Base-by-base conservation (phyloP, 2,888 invertebrate genomes). In the Dryadula phaetusa region DNA sequence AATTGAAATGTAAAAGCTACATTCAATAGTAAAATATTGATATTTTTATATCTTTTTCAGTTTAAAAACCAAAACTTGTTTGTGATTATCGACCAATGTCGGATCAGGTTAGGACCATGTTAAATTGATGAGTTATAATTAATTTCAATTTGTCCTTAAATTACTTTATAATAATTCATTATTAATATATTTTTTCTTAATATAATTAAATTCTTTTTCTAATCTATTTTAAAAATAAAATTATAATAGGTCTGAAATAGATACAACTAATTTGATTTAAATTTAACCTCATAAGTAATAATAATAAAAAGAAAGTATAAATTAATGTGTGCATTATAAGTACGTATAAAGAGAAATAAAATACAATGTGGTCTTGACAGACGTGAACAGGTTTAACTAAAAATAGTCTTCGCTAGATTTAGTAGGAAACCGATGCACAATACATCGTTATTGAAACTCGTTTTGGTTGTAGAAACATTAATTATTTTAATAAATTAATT, bases 381-480 rank as follows among this genome's bases (percentile, higher is more conserved):
- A 56, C 56, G 37, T 22, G 56, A 56, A 56, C 56, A 56, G 56
- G 56, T 56, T 56, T n/a, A 2, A 56, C 37, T 37, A 56, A 40
- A 56, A 56, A 56, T 56, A 56, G 37, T 56, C 56, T n/a, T 8
- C 37, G 22, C 37, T 56, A 56, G 56, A 56, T 56, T 56, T 56
- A 56, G 56, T 56, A 37, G 56, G 56, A 37, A 56, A 40, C 56
- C 37, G 22, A 40, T 8, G 37, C 56, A 56, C 56, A 56, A 56
- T 56, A 37, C 56, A n/a, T 56, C 56, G 37, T 56, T 56, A 56
- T 56, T 40, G 34, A 40, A 56, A 56, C 56, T 56, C 56, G 56
- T 28, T 52, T 28, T 52, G 10, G 22, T 49, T 49, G 49, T 49
- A 25, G n/a, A 16, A 10, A n/a, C 28, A 52, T 16, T 28, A 52